Base-by-base conservation (phyloP, 2,888 invertebrate genomes). In the Chrysolina oricalcia region DNA sequence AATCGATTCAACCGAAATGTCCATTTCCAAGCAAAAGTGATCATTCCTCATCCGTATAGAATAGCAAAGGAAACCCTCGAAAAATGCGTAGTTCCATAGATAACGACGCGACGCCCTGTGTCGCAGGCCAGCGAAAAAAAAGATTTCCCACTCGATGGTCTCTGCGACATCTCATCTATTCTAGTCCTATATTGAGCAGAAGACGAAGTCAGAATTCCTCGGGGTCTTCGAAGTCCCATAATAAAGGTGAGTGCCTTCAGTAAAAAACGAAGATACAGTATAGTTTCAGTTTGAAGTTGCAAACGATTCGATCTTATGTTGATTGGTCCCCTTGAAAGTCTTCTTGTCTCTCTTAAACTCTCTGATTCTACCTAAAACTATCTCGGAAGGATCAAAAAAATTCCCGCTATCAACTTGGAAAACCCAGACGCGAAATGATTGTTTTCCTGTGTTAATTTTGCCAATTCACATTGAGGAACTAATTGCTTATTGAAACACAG, bases 181-280 rank as follows among this genome's bases (percentile, higher is more conserved):
- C 94, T 81, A 93, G 93, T 86, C 94, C 94, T 3, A 90, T 94
- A 21, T 91, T 94, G 72, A 93, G 93, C 48, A 90, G 93, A 69
- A 90, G 94, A 83, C 91, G 93, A 63, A 84, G 85, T 50, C 85
- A 85, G 62, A 86, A 83, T 71, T 78, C 84, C 6, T 84, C 84
- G 2, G 83, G 85, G 2, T 81, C 86, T 8, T 85, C 86, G 5
- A 87, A 86, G 76, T 76, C 82, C 23, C 77, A 80, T 35, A 76
- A 73, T 73, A 80, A 81, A 9, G 78, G 80, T 81, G 46, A 76
- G 79, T 74, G 27, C 1, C 10, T 43, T 43, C 2, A 1, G 43
- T 43, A 13, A 9, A 43, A 2, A 2, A 11, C 43, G 9, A 11
- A 13, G 40, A 40, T 8, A 8, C 5, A 5, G 40, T 40, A 40